Evolutionary conservation across 2,888 invertebrate genomes (phyloP), one percentile per base, ranked within the genome.

Genomic region (Timandra comae): DNA sequence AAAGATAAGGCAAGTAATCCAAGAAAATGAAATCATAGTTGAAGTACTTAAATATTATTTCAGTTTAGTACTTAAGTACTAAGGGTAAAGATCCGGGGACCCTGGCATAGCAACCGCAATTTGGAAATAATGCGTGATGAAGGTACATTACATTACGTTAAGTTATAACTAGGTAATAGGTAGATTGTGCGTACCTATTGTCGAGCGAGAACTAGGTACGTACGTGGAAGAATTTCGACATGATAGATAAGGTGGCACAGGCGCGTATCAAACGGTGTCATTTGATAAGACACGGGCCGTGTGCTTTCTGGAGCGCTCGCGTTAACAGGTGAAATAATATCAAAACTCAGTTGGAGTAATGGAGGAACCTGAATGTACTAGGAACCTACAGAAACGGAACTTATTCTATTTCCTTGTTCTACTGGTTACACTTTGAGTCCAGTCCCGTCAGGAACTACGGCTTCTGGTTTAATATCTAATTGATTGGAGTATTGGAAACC

Each of bases 171-270:
- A 5, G 6, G 3, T 16, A 16, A 5, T 16, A 16, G 16, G 3
- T 16, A 6, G 16, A 16, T 1, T 16, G 16, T 16, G 16, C 3
- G 16, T 71, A 63, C 48, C 57, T 34, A 27, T 37, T 16, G 16
- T 16, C 6, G 33, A 63, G 16, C 16, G 16, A 16, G 16, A 16
- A 16, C 16, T 1, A 16, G 66, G 68, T 77, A 78, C 73, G 79
- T 80, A 78, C 73, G 79, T 80, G 80, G 74, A 81, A 78, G 76
- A 80, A 84, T 85, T 85, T 84, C 81, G 77, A 84, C 82, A 84
- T 67, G 64, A 65, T 65, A 79, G 81, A 82, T 82, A 82, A 82
- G 71, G 67, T 64, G 59, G 66, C 60, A 65, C 61, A 71, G 73
- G 58, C 70, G 60, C 75, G 46, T 82, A 84, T 84, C 84, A 82